A percentile compares a stretch with the other conserved stretches of the same genome.
phyloP scores from a whole-genome alignment of 2,888 invertebrate genomes.

The Vesta saturnalis region DNA sequence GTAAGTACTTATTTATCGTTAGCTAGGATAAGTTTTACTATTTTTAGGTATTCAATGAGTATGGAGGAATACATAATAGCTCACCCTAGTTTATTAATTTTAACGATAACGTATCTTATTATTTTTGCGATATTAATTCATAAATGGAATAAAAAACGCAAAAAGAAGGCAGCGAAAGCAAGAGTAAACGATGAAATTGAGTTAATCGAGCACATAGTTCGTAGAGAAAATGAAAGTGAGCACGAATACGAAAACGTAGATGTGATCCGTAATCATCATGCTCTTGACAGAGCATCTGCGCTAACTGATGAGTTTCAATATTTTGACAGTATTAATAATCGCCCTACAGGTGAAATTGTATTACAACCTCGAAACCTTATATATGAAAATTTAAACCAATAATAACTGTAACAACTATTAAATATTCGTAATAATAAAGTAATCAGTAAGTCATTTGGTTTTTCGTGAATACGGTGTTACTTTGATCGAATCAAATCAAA shows the following conservation, averaged over 20 bases:
- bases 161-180: neutral
- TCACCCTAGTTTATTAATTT: slow-evolving; percentile 29
- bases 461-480: no score
- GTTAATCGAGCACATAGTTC: neutral
- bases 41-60: neutral
- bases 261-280: neutral
- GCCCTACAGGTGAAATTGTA: slow-evolving; percentile 14
- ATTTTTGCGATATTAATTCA: slow-evolving; percentile 21
- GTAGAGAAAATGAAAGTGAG: neutral
- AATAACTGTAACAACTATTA: neutral
- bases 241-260: slow-evolving; percentile 4
- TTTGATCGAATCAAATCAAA: no score
- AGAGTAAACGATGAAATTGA: slow-evolving; percentile 5
- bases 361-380: slow-evolving; percentile 1
- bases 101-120: slow-evolving; percentile 14
- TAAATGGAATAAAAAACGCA: slow-evolving; percentile 15
- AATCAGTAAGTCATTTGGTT: neutral
- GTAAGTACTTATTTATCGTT: neutral
- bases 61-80: neutral
- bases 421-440: neutral
- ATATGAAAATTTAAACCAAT: slow-evolving; percentile 18
- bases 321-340: slow-evolving; percentile 15
- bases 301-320: slow-evolving; percentile 19
- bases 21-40: neutral
- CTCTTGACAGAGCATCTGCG: slow-evolving; percentile 15